Conservation (phyloP, 2,113 vertebrate genomes). For the Odocoileus hemionus region DNA sequence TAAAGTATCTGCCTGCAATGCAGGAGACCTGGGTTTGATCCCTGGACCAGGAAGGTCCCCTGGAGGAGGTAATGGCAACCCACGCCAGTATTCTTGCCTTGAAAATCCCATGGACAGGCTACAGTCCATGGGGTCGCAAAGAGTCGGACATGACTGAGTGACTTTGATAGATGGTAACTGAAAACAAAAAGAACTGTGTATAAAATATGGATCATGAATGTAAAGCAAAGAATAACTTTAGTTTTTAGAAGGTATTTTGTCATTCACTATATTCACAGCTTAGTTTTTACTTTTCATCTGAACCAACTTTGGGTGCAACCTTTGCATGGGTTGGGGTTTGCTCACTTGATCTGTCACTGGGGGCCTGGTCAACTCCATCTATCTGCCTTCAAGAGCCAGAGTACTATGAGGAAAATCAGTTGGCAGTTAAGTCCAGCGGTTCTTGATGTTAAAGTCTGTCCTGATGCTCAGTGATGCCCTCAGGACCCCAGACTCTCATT, state of each 20-base stretch:
- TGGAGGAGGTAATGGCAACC: background rate
- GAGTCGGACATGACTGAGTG: background rate
- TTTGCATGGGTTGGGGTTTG: background rate
- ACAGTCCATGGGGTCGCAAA: background rate
- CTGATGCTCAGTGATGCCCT: background rate
- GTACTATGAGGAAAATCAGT: background rate
- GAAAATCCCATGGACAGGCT: background rate
- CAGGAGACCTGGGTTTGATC: background rate
- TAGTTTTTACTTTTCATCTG: background rate
- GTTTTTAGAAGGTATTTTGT: background rate
- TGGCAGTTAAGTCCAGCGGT: background rate
- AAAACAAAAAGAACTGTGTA: background rate
- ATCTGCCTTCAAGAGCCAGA: background rate
- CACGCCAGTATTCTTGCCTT: background rate
- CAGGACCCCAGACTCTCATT: background rate
- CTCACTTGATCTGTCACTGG: background rate
- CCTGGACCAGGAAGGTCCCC: background rate
- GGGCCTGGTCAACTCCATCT: background rate
- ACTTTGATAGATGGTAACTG: background rate
- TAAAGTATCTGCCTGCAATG: background rate
- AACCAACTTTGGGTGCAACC: background rate
- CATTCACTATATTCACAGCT: background rate
- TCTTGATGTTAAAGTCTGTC: background rate
- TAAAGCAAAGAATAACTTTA: background rate
- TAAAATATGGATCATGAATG: background rate